phyloP scores from a whole-genome alignment of 64 coral and sea anemone genomes.

The Pocillopora damicornis region DNA sequence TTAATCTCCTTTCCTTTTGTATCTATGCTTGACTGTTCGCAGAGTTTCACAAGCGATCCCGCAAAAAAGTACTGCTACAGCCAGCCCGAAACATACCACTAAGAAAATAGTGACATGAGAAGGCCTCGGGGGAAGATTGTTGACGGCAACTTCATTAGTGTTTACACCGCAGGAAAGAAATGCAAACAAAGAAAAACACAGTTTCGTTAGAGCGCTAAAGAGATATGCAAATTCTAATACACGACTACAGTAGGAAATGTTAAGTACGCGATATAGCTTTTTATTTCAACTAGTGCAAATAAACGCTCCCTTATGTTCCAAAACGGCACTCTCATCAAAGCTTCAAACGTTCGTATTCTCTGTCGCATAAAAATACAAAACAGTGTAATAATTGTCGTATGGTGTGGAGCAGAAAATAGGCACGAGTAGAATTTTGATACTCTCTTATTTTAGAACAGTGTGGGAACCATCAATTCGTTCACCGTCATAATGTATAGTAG shows the following conservation, averaged over 20 bases:
- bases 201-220: background rate
- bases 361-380: background rate
- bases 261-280: background rate
- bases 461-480: background rate
- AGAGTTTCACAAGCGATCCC: no score
- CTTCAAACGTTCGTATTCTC: background rate
- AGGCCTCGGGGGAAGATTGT: slow-evolving; percentile 14
- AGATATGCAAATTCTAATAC: background rate
- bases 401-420: background rate
- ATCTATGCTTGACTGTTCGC: no score
- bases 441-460: background rate
- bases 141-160: slow-evolving; percentile 13
- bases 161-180: slow-evolving; percentile 28
- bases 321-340: background rate
- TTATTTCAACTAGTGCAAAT: background rate
- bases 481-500: background rate
- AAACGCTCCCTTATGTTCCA: slow-evolving; percentile 17
- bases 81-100: no score
- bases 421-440: background rate
- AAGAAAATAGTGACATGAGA: background rate
- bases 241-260: background rate
- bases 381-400: background rate
- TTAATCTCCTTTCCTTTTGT: no score
- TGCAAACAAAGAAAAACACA: slow-evolving; percentile 1
- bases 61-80: no score